phyloP scores from a whole-genome alignment of 2,113 vertebrate genomes.

The Notiomystis cincta region DNA sequence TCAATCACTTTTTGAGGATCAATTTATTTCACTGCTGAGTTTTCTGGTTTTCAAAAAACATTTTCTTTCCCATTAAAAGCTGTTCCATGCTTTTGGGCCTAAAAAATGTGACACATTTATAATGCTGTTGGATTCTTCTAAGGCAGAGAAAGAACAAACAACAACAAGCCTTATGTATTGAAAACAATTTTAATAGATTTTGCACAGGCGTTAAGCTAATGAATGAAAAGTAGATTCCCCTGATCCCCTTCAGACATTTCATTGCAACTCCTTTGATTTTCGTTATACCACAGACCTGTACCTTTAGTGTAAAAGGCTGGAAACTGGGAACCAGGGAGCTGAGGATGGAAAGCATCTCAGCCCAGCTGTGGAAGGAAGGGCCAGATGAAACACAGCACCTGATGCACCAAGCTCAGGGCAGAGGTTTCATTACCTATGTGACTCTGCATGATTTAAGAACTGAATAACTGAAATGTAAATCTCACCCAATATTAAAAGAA shows the following conservation, averaged over 20 bases:
- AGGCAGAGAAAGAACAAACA: conserved; percentile 27
- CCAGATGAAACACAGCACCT: background rate
- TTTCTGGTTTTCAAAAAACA: conserved; percentile 36
- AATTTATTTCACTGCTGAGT: conserved; percentile 31
- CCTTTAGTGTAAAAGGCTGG: background rate
- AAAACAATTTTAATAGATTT: conserved; percentile 17
- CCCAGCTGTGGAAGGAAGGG: background rate
- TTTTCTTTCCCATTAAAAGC: conserved; percentile 46
- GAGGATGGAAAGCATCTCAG: background rate
- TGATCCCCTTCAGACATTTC: background rate
- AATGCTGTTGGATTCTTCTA: background rate
- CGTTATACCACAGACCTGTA: background rate
- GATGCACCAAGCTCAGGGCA: background rate
- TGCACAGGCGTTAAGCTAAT: background rate
- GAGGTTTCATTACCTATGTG: background rate
- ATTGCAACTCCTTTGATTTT: background rate
- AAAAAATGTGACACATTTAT: background rate
- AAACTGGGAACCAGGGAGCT: background rate
- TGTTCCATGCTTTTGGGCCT: background rate
- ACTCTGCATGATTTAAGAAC: background rate
- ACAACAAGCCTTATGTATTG: background rate
- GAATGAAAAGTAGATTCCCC: background rate
- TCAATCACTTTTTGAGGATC: conserved; percentile 24
- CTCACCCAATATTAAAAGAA: background rate
- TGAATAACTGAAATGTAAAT: background rate